Evolutionary conservation across 2,797 vertebrate species (phyloP).

Genomic region (Leuciscus waleckii): DNA sequence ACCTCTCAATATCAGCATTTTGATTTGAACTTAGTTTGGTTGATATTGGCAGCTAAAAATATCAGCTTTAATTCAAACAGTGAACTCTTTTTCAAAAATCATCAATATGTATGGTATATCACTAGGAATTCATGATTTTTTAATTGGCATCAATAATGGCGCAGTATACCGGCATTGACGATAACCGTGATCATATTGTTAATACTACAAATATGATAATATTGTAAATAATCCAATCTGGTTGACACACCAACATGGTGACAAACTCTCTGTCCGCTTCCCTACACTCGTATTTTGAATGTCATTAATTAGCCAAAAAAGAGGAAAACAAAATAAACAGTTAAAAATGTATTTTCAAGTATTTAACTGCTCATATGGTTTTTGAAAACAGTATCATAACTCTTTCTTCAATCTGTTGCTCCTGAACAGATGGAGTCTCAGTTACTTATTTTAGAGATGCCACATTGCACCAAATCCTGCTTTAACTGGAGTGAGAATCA

Average conservation of each 20-base stretch:
- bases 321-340: background rate
- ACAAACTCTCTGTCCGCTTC: background rate
- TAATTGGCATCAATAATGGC: background rate
- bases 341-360: background rate
- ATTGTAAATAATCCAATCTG: background rate
- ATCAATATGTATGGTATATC: background rate
- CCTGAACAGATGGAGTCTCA: constrained; percentile 29
- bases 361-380: background rate
- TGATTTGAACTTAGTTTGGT: background rate
- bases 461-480: constrained; percentile 39
- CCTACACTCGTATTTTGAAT: background rate
- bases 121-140: background rate
- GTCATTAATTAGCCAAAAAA: background rate
- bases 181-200: background rate
- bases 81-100: background rate
- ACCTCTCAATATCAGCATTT: background rate
- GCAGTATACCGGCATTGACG: background rate
- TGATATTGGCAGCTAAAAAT: background rate
- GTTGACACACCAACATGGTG: background rate
- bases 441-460: constrained; percentile 45
- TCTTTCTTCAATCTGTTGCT: constrained; percentile 36
- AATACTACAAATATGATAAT: background rate
- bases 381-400: background rate
- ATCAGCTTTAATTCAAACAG: background rate
- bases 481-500: constrained; percentile 57